Evolutionary conservation across 2,113 vertebrate species (phyloP), one percentile per base, ranked within the genome.

Genomic region (Megaceryle maxima): DNA sequence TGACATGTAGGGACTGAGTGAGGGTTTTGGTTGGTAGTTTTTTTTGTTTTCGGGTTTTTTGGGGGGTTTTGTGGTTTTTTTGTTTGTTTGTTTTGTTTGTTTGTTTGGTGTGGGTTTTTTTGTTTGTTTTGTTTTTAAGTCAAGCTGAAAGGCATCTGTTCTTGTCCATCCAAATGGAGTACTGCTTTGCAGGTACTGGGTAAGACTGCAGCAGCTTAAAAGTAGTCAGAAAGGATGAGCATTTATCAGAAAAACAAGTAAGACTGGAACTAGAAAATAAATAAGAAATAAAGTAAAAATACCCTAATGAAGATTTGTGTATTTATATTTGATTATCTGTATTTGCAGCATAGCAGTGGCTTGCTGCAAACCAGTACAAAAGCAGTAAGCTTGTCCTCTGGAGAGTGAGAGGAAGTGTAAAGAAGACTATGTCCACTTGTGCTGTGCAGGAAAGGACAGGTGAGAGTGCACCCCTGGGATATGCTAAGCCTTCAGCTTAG

Each of bases 131-230:
- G 17, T 26, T 25, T 87, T 51, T 25, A 33, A 75, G n/a, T 70
- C 25, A n/a, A 63, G 48, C 43, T 62, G 74, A 35, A 84, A 69
- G 50, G 55, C 22, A 43, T 79, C 69, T 85, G 74, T 53, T 39
- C 3, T 0, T 50, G n/a, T 13, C 57, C 15, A 1, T 68, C 21
- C 0, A 0, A 50, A 75, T n/a, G 60, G 51, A 53, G 3, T 16
- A 1, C 16, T 56, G 44, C 83, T 90, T 51, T 68, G 93, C 31
- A 76, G 60, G 15, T 64, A 11, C 51, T 67, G 18, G 31, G 1
- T 31, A 53, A 81, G 70, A 13, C 43, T 83, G 35, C 67, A 79
- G 53, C 37, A 50, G 13, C 62, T 79, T 68, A 33, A 35, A 4
- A 39, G 37, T 39, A 56, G 51, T 81, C 20, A 70, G 62, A 79